Evolutionary conservation across 1,140 invertebrate species (phyloP).

Genomic region (Bombus picipes): DNA sequence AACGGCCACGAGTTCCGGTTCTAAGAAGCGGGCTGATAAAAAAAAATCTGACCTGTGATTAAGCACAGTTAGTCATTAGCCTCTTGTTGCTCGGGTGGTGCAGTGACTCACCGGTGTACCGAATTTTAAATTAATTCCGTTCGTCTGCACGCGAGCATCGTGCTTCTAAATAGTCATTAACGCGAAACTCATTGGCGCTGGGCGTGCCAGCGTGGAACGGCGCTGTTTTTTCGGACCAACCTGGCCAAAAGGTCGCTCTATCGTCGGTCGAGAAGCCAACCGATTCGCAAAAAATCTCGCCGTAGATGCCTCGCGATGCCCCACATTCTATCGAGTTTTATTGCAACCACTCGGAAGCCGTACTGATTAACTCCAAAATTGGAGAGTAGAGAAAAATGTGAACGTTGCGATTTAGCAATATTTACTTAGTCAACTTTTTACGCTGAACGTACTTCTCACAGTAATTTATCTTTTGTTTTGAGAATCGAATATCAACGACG

Average conservation of each 20-base stretch:
- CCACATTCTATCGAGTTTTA: not conserved
- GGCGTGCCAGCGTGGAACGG: constrained; percentile 4
- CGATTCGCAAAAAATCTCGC: not conserved
- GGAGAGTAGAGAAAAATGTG: no score
- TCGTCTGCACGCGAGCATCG: constrained; percentile 33
- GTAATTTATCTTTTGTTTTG: no score
- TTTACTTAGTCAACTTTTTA: no score
- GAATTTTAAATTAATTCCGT: constrained; percentile 37
- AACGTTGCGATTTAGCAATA: not conserved
- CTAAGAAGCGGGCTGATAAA: not conserved
- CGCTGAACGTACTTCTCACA: no score
- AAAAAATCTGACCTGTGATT: constrained; percentile 11
- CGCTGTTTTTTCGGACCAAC: not conserved
- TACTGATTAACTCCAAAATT: no score
- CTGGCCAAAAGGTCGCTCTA: constrained; percentile 19
- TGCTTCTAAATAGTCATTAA: constrained; percentile 32
- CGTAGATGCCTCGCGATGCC: not conserved
- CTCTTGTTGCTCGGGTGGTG: not conserved
- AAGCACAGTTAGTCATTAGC: constrained; percentile 30
- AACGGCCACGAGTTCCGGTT: not conserved
- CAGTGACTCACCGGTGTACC: constrained; percentile 30
- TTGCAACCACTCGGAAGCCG: not conserved
- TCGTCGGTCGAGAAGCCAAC: not conserved
- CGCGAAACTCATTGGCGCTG: constrained; percentile 21
- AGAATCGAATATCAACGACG: no score